These are phyloP conservation scores for Amphimedon queenslandica DNA, from an alignment of 37 sponge, comb jelly and placozoan genomes.

Conservation along the genomic window DNA sequence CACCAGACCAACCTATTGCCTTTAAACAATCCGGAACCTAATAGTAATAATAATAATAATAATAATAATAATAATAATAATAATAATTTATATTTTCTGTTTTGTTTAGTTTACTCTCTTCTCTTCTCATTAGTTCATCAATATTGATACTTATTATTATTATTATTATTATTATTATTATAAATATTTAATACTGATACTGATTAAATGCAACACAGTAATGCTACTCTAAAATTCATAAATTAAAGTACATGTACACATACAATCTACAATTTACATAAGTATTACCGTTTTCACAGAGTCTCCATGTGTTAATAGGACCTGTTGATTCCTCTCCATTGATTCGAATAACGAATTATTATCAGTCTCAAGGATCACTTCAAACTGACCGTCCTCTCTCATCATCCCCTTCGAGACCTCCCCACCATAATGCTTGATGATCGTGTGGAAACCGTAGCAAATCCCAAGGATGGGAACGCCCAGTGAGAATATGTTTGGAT, in stretches of 20 bases:
- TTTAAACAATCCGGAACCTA: not conserved
- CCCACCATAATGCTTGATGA: slow-evolving; percentile 73
- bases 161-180: no score
- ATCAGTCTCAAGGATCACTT: slow-evolving; percentile 1
- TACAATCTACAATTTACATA: not conserved
- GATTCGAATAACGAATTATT: slow-evolving; percentile 34
- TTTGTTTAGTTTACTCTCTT: no score
- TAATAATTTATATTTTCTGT: no score
- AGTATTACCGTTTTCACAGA: slow-evolving; percentile 28
- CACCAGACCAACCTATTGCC: slow-evolving; percentile 34
- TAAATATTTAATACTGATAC: no score
- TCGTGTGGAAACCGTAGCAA: slow-evolving; percentile 86
- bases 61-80: no score
- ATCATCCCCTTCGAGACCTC: slow-evolving; percentile 27
- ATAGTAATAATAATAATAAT: not conserved
- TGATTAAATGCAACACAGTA: no score
- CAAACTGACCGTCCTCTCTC: slow-evolving; percentile 84
- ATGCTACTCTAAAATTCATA: no score
- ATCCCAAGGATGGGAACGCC: slow-evolving; percentile 83
- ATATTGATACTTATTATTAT: no score
- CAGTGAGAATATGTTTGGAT: slow-evolving; percentile 50
- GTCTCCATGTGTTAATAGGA: slow-evolving; percentile 89
- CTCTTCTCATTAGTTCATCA: no score
- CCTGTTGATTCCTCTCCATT: slow-evolving; percentile 40
- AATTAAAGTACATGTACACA: not conserved